Evolutionary conservation across 2,888 invertebrate genomes (phyloP).

Genomic region (Rhamphomyia laevipes): DNA sequence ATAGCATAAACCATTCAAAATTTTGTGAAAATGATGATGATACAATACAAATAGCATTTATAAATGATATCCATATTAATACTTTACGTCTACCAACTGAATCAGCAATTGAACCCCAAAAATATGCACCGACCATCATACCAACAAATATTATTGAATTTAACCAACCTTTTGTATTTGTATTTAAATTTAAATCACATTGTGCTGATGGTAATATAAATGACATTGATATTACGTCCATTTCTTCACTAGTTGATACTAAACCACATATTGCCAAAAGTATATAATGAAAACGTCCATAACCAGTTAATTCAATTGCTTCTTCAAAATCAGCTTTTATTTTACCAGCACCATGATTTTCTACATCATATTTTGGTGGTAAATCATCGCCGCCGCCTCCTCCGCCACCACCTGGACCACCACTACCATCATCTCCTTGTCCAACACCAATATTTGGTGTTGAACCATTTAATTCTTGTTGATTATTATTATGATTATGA

Average conservation of each 20-base stretch:
- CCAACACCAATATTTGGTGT: constrained; percentile 29
- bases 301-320: constrained; percentile 72
- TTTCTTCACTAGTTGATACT: constrained; percentile 90
- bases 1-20: constrained; percentile 78
- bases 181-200: constrained; percentile 79
- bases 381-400: constrained; percentile 10
- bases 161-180: constrained; percentile 69
- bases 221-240: constrained; percentile 92
- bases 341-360: constrained; percentile 46
- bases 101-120: constrained; percentile 87
- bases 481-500: not conserved
- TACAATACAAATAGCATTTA: constrained; percentile 82
- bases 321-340: constrained; percentile 78
- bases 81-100: constrained; percentile 77
- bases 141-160: constrained; percentile 76
- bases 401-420: constrained; percentile 12
- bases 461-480: not conserved
- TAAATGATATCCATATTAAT: constrained; percentile 76
- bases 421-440: constrained; percentile 15
- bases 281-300: constrained; percentile 68
- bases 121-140: constrained; percentile 91
- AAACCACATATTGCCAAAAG: constrained; percentile 85
- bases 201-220: constrained; percentile 88
- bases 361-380: constrained; percentile 40
- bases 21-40: constrained; percentile 83